Evolutionary conservation across 2,113 vertebrate genomes (phyloP).

Genomic region (Sebastes fasciatus): DNA sequence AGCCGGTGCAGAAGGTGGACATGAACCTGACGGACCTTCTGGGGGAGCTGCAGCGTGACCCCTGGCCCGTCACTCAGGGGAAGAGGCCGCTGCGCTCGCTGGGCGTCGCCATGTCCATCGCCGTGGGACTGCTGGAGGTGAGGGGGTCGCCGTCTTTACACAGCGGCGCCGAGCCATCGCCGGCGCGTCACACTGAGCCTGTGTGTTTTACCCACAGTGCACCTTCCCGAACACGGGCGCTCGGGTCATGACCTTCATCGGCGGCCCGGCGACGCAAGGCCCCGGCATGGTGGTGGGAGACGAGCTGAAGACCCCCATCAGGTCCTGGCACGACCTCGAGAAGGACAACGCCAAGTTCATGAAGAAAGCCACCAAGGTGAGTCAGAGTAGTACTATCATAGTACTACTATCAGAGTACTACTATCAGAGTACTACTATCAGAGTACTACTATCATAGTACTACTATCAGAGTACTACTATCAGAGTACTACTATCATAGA

Average conservation of each 20-base stretch:
- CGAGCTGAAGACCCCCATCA: conserved; percentile 94
- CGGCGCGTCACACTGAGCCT: background rate
- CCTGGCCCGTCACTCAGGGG: conserved; percentile 97
- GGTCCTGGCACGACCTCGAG: conserved; percentile 99
- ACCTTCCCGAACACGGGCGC: conserved; percentile 97
- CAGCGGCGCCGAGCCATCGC: background rate
- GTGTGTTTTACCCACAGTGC: conserved; percentile 82
- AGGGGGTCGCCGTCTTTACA: fast-evolving
- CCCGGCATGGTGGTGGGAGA: conserved; percentile 99
- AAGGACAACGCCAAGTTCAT: conserved; percentile 99
- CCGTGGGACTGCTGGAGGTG: conserved; percentile 97
- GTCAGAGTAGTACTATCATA: no score
- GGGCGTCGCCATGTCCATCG: conserved; percentile 96
- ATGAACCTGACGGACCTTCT: conserved; percentile 99
- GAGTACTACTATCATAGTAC: no score
- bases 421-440: no score
- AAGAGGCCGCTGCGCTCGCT: conserved; percentile 94
- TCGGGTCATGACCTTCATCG: conserved; percentile 97
- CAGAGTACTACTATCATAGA: no score
- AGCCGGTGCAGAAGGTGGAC: conserved; percentile 97
- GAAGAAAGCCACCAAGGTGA: conserved; percentile 98
- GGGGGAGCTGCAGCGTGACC: conserved; percentile 96
- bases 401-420: no score
- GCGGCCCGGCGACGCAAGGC: conserved; percentile 95
- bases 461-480: no score